Conservation (phyloP, 2,888 invertebrate genomes). For the Diploptera punctata region DNA sequence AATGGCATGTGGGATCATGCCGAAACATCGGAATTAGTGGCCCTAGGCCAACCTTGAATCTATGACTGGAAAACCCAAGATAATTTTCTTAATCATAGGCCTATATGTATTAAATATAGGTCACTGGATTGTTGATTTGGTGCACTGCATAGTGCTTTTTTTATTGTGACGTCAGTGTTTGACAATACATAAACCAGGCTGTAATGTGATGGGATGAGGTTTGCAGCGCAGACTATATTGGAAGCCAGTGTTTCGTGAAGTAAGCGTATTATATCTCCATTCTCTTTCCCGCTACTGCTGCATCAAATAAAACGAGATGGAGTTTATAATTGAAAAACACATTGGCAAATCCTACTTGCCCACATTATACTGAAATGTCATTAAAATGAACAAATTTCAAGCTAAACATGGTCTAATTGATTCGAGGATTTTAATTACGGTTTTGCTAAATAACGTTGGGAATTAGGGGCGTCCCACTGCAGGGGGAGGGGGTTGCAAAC, state of each 20-base stretch:
- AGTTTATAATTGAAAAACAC: conserved; percentile 61
- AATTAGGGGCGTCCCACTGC: conserved; percentile 35
- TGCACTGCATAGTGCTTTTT: too few species aligned
- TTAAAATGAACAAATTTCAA: conserved; percentile 43
- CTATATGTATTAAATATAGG: too few species aligned
- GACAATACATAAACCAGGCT: conserved; percentile 20
- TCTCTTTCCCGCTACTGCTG: conserved; percentile 11
- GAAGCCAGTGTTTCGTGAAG: conserved; percentile 38
- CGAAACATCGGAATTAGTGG: too few species aligned
- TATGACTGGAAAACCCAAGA: too few species aligned
- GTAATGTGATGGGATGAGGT: conserved; percentile 16
- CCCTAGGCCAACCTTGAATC: too few species aligned
- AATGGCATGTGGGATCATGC: too few species aligned
- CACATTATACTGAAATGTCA: conserved; percentile 39
- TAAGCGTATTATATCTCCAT: conserved; percentile 39
- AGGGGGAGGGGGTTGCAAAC: neutral
- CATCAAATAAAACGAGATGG: conserved; percentile 55
- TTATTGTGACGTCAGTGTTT: conserved; percentile 28
- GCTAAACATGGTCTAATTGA: conserved; percentile 43
- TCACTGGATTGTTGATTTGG: too few species aligned
- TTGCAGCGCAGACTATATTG: conserved; percentile 35
- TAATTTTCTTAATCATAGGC: too few species aligned
- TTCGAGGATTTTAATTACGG: conserved; percentile 44
- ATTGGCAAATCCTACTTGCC: conserved; percentile 44
- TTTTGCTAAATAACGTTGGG: conserved; percentile 43